Evolutionary conservation across 1,140 invertebrate genomes (phyloP), one percentile per base, ranked within the genome.

Genomic region (Atta cephalotes): DNA sequence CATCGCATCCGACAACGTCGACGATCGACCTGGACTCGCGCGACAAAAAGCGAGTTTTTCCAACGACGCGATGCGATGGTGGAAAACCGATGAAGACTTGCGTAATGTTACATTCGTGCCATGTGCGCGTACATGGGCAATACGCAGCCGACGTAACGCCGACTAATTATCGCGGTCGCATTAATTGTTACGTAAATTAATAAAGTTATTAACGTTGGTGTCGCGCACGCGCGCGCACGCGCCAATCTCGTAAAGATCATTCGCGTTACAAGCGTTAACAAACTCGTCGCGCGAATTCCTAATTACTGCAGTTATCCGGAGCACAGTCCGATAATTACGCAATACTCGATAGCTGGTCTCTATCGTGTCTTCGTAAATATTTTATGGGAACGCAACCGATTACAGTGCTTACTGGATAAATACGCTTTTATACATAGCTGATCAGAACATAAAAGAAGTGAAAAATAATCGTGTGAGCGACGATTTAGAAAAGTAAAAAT

Each of bases 1-100:
- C 91, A 92, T 92, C 90, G 90, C 85, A 89, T 88, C 90, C 87
- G 72, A 86, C 77, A 84, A 89, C 70, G 80, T 80, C 85, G 85
- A 88, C 86, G 88, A 88, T 88, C 90, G 85, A 86, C 76, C 85
- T 81, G 76, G 53, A 79, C 82, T 85, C 74, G 76, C 63, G 63
- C 82, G 82, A 88, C 89, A 82, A 90, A 81, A 85, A 66, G 81
- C 81, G 80, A 84, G 56, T 62, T 84, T 84, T 84, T 84, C 58
- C 58, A 80, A 79, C 62, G 21, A 35, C 25, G 49, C 60, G 49
- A 51, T 53, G 49, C 60, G 31, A 51, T 53, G 25, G 53, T 49
- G 25, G 45, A 16, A 80, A 76, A 81, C 51, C 21, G 63, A 76
- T 87, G 77, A 76, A 76, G 62, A 79, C 77, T 82, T 81, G 71